A percentile compares a stretch with the other conserved stretches of the same genome.
These are phyloP conservation scores for Scatophagus argus DNA, from an alignment of 2,113 vertebrate species.

Conservation along the genomic window DNA sequence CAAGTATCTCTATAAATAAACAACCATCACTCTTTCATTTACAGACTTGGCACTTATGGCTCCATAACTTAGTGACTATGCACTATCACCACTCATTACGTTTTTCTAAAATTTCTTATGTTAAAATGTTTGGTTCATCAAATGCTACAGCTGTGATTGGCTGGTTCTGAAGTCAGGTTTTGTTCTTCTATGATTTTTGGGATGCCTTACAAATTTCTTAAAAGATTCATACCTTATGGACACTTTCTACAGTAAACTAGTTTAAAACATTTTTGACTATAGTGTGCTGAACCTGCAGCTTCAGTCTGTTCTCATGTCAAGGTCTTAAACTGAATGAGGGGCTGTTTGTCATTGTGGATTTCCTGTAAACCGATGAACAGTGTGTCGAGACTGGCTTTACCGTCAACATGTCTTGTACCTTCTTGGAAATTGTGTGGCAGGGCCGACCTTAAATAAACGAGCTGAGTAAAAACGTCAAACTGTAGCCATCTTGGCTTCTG, in stretches of 20 bases:
- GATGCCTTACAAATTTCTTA: no score
- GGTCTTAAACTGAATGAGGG: neutral
- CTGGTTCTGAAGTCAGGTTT: no score
- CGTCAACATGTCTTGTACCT: neutral
- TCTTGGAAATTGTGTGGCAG: neutral
- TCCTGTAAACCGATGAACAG: neutral
- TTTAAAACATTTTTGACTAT: neutral
- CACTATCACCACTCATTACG: no score
- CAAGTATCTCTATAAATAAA: no score
- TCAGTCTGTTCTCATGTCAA: neutral
- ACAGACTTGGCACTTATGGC: no score
- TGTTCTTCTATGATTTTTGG: no score
- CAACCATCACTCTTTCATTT: no score
- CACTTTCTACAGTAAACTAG: neutral
- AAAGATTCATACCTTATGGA: neutral
- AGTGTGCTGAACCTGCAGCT: neutral
- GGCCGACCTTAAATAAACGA: neutral
- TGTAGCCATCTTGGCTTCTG: neutral
- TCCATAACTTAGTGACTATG: no score
- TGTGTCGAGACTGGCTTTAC: neutral
- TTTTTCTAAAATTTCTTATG: no score
- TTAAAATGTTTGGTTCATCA: no score
- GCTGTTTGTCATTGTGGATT: neutral
- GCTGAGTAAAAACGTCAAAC: no score
- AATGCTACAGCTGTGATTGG: no score